A percentile compares a stretch with the other conserved stretches of the same genome.
Conservation (phyloP, 2,113 vertebrate species). For the Corydoras maculifer region DNA sequence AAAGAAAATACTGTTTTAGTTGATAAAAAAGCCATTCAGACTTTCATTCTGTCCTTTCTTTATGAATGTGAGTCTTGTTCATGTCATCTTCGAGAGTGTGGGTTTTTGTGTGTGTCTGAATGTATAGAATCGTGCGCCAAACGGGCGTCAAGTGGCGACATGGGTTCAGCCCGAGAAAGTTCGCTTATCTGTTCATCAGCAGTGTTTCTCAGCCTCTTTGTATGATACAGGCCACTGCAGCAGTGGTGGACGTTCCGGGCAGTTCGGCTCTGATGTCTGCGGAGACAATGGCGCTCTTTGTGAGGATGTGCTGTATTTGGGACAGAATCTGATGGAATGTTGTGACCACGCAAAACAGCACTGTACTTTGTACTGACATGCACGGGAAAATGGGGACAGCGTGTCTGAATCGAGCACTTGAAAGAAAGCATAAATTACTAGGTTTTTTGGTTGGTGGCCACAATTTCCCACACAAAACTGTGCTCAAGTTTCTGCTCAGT, state of each 20-base stretch:
- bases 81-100: not conserved
- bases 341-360: slow-evolving; percentile 54
- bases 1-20: slow-evolving; percentile 10
- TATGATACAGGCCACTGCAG: slow-evolving; percentile 13
- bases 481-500: too few relatives aligned
- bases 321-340: slow-evolving; percentile 36
- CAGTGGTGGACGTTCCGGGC: slow-evolving; percentile 47
- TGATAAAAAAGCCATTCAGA: slow-evolving; percentile 15
- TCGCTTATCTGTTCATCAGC: slow-evolving; percentile 46
- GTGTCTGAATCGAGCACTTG: slow-evolving; percentile 45
- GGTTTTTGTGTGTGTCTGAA: not conserved
- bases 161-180: slow-evolving; percentile 44
- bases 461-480: too few relatives aligned
- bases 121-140: not conserved
- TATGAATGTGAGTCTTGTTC: slow-evolving; percentile 26
- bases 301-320: slow-evolving; percentile 46
- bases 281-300: slow-evolving; percentile 60
- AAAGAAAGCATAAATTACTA: slow-evolving; percentile 40
- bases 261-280: slow-evolving; percentile 50
- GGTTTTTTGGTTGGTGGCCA: slow-evolving; percentile 7
- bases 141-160: slow-evolving; percentile 39
- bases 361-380: slow-evolving; percentile 1
- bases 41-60: not conserved
- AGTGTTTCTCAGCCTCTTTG: slow-evolving; percentile 49
- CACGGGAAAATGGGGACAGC: slow-evolving; percentile 15